Percentiles rank a stretch among this genome's conserved stretches.
Conservation (phyloP, 2,888 invertebrate genomes). For the Trisateles emortualis region DNA sequence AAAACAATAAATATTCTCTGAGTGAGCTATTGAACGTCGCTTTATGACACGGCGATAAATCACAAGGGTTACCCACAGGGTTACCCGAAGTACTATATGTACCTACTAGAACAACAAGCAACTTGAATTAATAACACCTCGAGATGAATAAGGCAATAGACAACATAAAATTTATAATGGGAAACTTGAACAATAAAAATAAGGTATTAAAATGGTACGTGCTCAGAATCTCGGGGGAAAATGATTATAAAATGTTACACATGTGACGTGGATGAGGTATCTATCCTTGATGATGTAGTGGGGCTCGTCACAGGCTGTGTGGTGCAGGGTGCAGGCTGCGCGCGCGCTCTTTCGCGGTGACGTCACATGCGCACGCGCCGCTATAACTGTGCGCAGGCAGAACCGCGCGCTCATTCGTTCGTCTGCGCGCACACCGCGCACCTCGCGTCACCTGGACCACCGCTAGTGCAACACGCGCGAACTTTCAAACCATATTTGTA, state of each 20-base stretch:
- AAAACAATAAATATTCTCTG: no score
- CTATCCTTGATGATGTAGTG: not conserved
- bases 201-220: constrained; percentile 20
- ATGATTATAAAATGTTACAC: constrained; percentile 6
- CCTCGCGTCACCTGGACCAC: constrained; percentile 62
- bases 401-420: constrained; percentile 69
- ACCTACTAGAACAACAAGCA: not conserved
- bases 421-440: constrained; percentile 71
- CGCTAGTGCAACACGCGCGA: constrained; percentile 53
- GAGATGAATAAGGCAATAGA: constrained; percentile 8
- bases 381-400: constrained; percentile 66
- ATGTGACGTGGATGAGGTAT: constrained; percentile 7
- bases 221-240: constrained; percentile 29
- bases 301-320: constrained; percentile 8
- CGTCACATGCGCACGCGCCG: constrained; percentile 56
- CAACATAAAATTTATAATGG: constrained; percentile 8
- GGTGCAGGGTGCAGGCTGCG: constrained; percentile 24
- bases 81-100: not conserved
- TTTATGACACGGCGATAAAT: not conserved
- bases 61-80: not conserved
- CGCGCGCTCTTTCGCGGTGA: constrained; percentile 49
- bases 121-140: not conserved
- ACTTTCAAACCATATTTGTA: constrained; percentile 54
- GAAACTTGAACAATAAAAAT: constrained; percentile 11
- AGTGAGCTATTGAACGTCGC: not conserved